These are phyloP conservation scores for Austrolebias charrua DNA, from an alignment of 2,797 vertebrate species.

Conservation along the genomic window DNA sequence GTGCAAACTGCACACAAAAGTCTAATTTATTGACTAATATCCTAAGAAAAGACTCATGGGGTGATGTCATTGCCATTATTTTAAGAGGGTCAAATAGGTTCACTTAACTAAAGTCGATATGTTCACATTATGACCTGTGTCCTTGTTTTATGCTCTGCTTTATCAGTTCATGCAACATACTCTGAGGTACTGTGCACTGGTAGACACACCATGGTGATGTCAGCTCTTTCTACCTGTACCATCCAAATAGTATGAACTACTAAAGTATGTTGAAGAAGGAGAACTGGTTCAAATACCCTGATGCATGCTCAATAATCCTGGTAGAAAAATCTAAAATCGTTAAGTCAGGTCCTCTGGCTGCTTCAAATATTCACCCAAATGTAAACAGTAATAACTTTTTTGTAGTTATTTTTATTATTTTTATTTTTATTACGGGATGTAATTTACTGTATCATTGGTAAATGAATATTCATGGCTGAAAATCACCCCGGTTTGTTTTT, in stretches of 20 bases:
- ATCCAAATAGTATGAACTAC: constrained; percentile 46
- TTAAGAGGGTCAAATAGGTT: constrained; percentile 15
- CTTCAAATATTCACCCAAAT: constrained; percentile 16
- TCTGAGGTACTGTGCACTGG: constrained; percentile 18
- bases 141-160: constrained; percentile 39
- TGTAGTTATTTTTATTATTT: not conserved
- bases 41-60: not conserved
- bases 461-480: too few species aligned
- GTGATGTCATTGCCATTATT: constrained; percentile 3
- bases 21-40: constrained; percentile 1
- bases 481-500: too few species aligned
- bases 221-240: constrained; percentile 38
- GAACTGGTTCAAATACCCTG: not conserved
- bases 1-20: constrained; percentile 2
- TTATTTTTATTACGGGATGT: not conserved
- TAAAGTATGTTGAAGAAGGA: constrained; percentile 20
- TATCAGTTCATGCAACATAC: constrained; percentile 26
- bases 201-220: constrained; percentile 3
- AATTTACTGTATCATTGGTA: not conserved
- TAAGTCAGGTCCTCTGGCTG: too few species aligned
- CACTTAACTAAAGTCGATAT: constrained; percentile 34
- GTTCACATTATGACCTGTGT: constrained; percentile 33
- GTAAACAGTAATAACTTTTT: not conserved
- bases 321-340: too few species aligned
- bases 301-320: too few species aligned